Base-by-base conservation (phyloP, 2,113 vertebrate genomes). In the rat (Rattus norvegicus) region DNA sequence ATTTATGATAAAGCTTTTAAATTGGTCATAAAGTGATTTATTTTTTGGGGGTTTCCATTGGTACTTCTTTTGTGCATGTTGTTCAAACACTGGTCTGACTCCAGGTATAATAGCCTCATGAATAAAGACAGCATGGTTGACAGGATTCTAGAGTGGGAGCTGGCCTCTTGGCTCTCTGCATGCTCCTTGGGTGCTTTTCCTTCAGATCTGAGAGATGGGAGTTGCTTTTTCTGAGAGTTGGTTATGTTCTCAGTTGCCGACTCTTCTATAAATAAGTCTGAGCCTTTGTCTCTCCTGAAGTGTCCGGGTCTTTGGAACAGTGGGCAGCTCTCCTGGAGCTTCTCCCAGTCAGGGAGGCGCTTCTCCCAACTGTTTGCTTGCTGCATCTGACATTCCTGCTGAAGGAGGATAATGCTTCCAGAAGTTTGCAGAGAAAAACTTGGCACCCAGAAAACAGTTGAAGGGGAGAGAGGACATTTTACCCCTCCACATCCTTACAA, bases 251-350 rank as follows among this genome's bases (percentile, higher is more conserved):
- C 83, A 43, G 70, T 96, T 88, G 84, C 87, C 47, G 4, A 0
- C 6, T 63, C 49, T 90, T 10, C 24, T 92, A 54, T 95, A 85
- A 97, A 90, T 77, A 94, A 96, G 94, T 89, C 83, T 75, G 63
- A 33, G 52, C 49, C 30, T 90, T 92, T 96, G n/a, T 95, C 39
- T 94, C 54, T 90, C 75, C 56, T 30, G 1, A 69, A 49, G 0
- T 28, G 47, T 94, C 95, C 96, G 90, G 90, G 93, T 83, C 93
- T 83, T 92, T 81, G 87, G 91, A 26, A 54, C 61, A 0, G 59
- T 49, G 67, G 52, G 17, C 20, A 72, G 56, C 69, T 95, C 93
- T 89, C 47, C 67, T 83, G n/a, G 76, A 87, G 43, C 94, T 59
- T 97, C 54, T 96, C 14, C 3, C 16, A 91, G 2, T 9, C 90